Base-by-base conservation (phyloP, 2,888 invertebrate genomes). In the Loripinus fragilis region DNA sequence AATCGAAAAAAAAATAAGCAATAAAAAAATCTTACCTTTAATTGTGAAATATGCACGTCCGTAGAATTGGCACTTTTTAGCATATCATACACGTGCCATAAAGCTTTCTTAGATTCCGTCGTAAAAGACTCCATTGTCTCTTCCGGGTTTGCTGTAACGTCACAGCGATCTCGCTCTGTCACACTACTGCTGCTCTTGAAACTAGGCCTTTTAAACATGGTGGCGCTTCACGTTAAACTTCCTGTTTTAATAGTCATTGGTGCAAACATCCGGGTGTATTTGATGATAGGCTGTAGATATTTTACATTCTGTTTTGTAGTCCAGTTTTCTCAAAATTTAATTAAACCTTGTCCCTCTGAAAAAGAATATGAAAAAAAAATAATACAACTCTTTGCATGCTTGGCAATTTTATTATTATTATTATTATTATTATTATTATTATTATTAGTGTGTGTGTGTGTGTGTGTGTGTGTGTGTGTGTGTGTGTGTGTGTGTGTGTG, bases 1-100 rank as follows among this genome's bases (percentile, higher is more conserved):
- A n/a, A n/a, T 38, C 12, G 12, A 38, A 38, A 38, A 38, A 38
- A 38, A 38, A 12, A 38, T 12, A 38, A 38, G 38, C 20, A 45
- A 45, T 45, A 15, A 45, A 50, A 25, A 28, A 28, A 3, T 5
- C 72, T 38, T 67, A 83, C 83, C 83, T 80, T 83, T 7, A 83
- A 73, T 48, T 78, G 78, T 50, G 83, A 83, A 10, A 83, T 77
- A 45, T 73, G 78, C 3, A 83, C 83, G 20, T 55, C 33, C 20
- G 76, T 75, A 8, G 74, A 66, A n/a, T 71, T 69, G 0, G 35
- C 23, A 15, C 38, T 72, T 33, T 81, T 77, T 50, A 87, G 65
- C 38, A 80, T 76, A 28, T 96, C 95, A 94, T 97, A 97, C 60
- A 97, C 97, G 93, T 97, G 96, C 97, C 97, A 97, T 88, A 97